Percentiles rank a stretch among this genome's conserved stretches.
Conservation (phyloP, 2,113 vertebrate genomes). For the Proterorhinus semilunaris region DNA sequence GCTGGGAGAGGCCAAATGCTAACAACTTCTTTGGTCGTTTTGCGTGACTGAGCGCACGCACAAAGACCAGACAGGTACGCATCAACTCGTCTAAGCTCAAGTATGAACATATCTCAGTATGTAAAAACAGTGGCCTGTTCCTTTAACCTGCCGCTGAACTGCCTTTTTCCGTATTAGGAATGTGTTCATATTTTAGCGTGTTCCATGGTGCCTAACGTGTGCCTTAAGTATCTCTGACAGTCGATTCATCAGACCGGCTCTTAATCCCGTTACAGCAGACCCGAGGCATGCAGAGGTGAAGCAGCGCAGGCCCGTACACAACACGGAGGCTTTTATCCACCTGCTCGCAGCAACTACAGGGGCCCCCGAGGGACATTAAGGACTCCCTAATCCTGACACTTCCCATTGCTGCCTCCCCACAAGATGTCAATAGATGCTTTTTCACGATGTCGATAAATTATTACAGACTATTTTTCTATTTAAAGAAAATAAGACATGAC, state of each 20-base stretch:
- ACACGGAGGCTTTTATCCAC: constrained; percentile 51
- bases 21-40: no score
- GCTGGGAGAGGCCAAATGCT: no score
- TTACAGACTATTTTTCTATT: no score
- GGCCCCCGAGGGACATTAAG: constrained; percentile 34
- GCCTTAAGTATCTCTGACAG: constrained; percentile 55
- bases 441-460: background rate
- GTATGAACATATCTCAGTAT: no score
- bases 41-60: no score
- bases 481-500: no score
- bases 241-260: constrained; percentile 51
- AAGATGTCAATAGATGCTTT: background rate
- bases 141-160: background rate
- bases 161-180: constrained; percentile 5
- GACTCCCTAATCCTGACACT: constrained; percentile 2
- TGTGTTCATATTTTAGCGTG: background rate
- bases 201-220: constrained; percentile 40
- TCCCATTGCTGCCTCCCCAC: background rate
- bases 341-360: constrained; percentile 35
- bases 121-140: no score
- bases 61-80: no score
- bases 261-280: constrained; percentile 50
- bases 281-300: constrained; percentile 44
- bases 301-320: constrained; percentile 9
- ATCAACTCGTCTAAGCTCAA: no score